Conservation (phyloP, 2,888 invertebrate species). For the Hybos culiciformis region DNA sequence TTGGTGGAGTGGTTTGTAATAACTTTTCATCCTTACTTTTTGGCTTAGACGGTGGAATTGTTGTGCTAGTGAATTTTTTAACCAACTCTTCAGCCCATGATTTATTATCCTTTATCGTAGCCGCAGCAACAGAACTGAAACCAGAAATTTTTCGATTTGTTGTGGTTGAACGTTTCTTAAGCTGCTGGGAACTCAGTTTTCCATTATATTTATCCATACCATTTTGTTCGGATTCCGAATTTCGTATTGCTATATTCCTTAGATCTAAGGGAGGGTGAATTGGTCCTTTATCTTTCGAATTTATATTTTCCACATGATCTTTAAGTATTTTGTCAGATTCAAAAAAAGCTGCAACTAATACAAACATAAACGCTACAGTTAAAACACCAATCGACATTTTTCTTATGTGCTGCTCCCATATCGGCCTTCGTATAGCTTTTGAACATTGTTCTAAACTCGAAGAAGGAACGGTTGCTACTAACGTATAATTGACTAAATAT, state of each 20-base stretch:
- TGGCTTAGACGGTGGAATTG: not conserved
- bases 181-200: not conserved
- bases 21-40: conserved; percentile 12
- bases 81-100: conserved; percentile 18
- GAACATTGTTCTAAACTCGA: conserved; percentile 56
- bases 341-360: conserved; percentile 51
- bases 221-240: conserved; percentile 5
- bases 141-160: not conserved
- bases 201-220: conserved; percentile 1
- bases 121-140: not conserved
- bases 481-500: conserved; percentile 48
- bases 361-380: conserved; percentile 46
- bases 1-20: conserved; percentile 12
- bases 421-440: conserved; percentile 52
- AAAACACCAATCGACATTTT: conserved; percentile 47
- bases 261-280: conserved; percentile 49
- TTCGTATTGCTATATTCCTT: conserved; percentile 31
- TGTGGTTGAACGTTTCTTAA: not conserved
- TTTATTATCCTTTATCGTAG: conserved; percentile 11
- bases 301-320: conserved; percentile 32
- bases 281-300: conserved; percentile 38
- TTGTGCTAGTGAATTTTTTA: conserved; percentile 12
- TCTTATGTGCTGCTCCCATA: conserved; percentile 61
- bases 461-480: conserved; percentile 48
- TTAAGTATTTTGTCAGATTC: conserved; percentile 58